phyloP scores from a whole-genome alignment of 1,140 invertebrate genomes.

The Spodoptera litura region DNA sequence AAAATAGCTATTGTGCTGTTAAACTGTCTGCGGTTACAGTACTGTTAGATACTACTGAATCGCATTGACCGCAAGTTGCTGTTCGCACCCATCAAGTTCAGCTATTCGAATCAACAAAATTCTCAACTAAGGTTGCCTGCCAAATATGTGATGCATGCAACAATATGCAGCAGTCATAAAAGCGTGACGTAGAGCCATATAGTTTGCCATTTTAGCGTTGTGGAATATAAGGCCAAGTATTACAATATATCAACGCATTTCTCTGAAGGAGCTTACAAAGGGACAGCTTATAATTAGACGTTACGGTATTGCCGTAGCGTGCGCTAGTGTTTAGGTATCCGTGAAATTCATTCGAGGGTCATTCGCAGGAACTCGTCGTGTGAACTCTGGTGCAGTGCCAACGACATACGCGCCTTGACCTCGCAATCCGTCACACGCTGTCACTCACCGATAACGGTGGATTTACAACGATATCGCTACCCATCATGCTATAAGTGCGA shows the following conservation, averaged over 20 bases:
- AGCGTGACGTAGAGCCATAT: not conserved
- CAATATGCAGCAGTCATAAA: slow-evolving; percentile 10
- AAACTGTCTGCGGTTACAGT: slow-evolving; percentile 24
- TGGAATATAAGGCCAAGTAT: not conserved
- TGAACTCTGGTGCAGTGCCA: slow-evolving; percentile 71
- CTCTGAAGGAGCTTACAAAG: not conserved
- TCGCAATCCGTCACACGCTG: slow-evolving; percentile 60
- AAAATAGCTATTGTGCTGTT: slow-evolving; percentile 13
- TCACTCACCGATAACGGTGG: slow-evolving; percentile 51
- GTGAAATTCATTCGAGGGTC: slow-evolving; percentile 45
- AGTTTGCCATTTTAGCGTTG: not conserved
- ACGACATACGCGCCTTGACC: slow-evolving; percentile 76
- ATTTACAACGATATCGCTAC: slow-evolving; percentile 42
- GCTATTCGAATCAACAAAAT: not conserved
- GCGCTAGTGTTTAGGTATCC: slow-evolving; percentile 17
- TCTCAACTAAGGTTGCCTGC: not conserved
- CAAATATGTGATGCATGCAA: not conserved
- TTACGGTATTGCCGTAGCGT: not conserved
- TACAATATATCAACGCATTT: not conserved
- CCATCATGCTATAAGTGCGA: slow-evolving; percentile 28
- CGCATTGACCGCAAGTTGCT: slow-evolving; percentile 16
- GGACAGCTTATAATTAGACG: not conserved
- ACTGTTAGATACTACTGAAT: not conserved
- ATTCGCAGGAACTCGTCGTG: slow-evolving; percentile 52
- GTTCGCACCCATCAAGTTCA: not conserved